These are phyloP conservation scores for Brachionus paranguensis DNA, from an alignment of 1,140 invertebrate species.

Conservation along the genomic window DNA sequence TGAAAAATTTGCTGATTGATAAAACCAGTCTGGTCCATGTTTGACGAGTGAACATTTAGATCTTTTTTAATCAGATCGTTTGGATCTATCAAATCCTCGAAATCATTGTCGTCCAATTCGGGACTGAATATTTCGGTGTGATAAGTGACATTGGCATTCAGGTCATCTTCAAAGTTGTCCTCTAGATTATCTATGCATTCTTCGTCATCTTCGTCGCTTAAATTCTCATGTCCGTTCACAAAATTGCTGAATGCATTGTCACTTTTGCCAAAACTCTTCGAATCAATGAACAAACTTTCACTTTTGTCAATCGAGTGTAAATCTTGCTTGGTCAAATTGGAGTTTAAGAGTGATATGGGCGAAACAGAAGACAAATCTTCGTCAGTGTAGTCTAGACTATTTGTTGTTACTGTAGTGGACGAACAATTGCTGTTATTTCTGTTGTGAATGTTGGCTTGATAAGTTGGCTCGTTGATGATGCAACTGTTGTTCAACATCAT, in stretches of 20 bases:
- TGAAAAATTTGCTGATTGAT: neutral
- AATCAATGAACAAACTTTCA: neutral
- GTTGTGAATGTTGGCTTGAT: neutral
- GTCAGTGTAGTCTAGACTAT: neutral
- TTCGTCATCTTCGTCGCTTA: neutral
- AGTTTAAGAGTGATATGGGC: neutral
- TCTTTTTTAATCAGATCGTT: neutral
- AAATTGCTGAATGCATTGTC: neutral
- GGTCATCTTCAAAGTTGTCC: neutral
- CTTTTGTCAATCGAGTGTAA: neutral
- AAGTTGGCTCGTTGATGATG: neutral
- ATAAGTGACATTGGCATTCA: neutral
- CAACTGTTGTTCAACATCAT: neutral
- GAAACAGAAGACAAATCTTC: conserved; percentile 9
- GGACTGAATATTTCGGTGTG: conserved; percentile 8
- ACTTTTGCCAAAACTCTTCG: neutral
- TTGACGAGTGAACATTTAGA: neutral
- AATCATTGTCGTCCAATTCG: conserved; percentile 7
- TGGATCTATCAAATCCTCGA: neutral
- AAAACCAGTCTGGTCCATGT: neutral
- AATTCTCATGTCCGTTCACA: neutral
- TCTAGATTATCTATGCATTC: neutral
- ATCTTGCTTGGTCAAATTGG: neutral
- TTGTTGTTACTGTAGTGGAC: neutral
- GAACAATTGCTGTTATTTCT: conserved; percentile 29